A percentile compares a stretch with the other conserved stretches of the same genome.
Conservation (phyloP, 1,140 invertebrate genomes). For the Drosophila navojoa region DNA sequence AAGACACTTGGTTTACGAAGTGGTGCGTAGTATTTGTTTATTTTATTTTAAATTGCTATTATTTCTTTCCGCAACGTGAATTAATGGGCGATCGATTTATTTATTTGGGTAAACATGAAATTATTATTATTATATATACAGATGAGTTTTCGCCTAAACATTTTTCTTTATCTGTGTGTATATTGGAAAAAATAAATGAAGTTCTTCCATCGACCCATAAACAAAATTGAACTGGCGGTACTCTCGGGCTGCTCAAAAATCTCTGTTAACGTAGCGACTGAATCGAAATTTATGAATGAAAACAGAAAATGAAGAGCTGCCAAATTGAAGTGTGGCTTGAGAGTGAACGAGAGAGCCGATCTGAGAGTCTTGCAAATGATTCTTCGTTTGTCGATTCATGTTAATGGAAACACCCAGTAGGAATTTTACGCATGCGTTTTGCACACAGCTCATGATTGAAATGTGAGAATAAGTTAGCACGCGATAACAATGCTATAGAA, state of each 20-base stretch:
- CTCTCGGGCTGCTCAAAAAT: conserved; percentile 12
- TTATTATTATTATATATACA: neutral
- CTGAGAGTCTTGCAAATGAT: conserved; percentile 11
- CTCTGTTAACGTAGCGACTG: conserved; percentile 12
- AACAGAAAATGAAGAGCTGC: conserved; percentile 7
- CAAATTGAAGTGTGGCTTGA: conserved; percentile 13
- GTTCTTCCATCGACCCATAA: neutral
- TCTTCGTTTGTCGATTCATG: neutral
- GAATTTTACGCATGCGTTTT: conserved; percentile 6
- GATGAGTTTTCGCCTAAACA: conserved; percentile 4
- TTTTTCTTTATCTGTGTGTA: conserved; percentile 1
- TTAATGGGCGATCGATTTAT: neutral
- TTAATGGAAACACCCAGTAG: neutral
- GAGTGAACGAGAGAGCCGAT: conserved; percentile 11
- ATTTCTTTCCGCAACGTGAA: neutral
- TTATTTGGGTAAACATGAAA: neutral
- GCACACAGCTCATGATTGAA: neutral
- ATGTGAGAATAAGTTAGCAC: neutral
- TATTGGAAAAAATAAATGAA: conserved; percentile 6
- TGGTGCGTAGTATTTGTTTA: neutral
- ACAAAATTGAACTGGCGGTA: conserved; percentile 1
- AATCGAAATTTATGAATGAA: conserved; percentile 42
- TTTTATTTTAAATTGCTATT: neutral
- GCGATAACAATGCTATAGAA: neutral
- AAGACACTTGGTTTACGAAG: neutral